Conservation (phyloP, 30 jellyfish, hydroid and myxozoan genomes). For the Hydractinia symbiolongicarpus region DNA sequence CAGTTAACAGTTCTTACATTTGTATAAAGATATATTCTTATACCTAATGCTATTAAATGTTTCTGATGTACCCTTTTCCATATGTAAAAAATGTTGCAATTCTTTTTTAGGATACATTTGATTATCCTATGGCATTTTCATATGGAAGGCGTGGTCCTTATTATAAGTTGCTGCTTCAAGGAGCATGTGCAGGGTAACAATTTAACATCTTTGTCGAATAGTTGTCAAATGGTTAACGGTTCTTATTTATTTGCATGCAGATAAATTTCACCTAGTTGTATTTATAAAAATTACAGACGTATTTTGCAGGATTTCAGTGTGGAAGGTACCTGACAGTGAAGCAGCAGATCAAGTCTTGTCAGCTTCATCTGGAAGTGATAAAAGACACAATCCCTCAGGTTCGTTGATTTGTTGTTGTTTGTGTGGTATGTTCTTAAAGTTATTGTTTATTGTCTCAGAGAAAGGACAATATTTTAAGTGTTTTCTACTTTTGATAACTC, state of each 20-base stretch:
- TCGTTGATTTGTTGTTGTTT: too few species aligned
- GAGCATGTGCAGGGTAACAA: slow-evolving; percentile 75
- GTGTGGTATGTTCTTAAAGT: too few species aligned
- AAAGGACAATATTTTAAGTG: too few species aligned
- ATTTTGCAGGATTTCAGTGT: slow-evolving; percentile 55
- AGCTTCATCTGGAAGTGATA: slow-evolving; percentile 2
- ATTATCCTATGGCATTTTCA: slow-evolving; percentile 74
- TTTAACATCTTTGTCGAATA: not conserved
- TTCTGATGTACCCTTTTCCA: not conserved
- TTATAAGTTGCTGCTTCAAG: slow-evolving; percentile 75
- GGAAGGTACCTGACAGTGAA: slow-evolving; percentile 98
- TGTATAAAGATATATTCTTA: too few species aligned
- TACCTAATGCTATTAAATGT: not conserved
- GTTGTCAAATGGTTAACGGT: not conserved
- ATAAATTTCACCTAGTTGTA: too few species aligned
- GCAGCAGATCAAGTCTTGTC: slow-evolving; percentile 66
- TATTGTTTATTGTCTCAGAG: too few species aligned
- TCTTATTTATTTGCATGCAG: too few species aligned
- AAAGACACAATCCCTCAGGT: too few species aligned
- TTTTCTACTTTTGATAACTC: too few species aligned
- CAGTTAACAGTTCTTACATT: too few species aligned
- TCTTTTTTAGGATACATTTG: slow-evolving; percentile 46
- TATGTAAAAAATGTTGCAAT: slow-evolving; percentile 2
- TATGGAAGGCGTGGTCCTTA: slow-evolving; percentile 97
- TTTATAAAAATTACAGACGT: too few species aligned